A percentile compares a stretch with the other conserved stretches of the same genome.
Conservation (phyloP, 2,888 invertebrate genomes). For the Odontothrips loti region DNA sequence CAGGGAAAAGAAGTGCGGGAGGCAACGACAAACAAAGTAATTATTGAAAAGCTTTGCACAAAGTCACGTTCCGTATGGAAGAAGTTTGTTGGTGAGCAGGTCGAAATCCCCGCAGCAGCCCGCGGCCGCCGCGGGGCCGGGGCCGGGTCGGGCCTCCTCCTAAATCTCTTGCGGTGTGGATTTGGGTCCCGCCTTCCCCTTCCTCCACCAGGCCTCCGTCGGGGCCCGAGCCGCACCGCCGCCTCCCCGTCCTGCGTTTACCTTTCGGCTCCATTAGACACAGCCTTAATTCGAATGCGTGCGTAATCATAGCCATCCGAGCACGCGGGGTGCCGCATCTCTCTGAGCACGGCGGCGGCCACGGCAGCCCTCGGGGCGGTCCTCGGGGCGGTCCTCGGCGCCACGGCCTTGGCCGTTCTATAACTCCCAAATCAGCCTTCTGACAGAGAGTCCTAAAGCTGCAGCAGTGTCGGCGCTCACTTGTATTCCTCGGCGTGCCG, state of each 20-base stretch:
- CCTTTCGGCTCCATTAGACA: conserved; percentile 16
- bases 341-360: background rate
- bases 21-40: background rate
- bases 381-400: background rate
- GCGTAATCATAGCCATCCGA: background rate
- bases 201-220: background rate
- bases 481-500: background rate
- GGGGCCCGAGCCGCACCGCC: background rate
- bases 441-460: background rate
- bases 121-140: background rate
- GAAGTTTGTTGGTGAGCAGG: background rate
- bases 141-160: background rate
- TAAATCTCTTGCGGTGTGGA: background rate
- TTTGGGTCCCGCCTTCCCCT: background rate
- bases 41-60: background rate
- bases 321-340: background rate
- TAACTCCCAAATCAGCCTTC: background rate
- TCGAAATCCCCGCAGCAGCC: background rate
- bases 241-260: background rate
- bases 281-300: conserved; percentile 11
- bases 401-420: background rate
- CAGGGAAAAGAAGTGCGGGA: too few species aligned
- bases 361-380: background rate
- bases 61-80: conserved; percentile 6
- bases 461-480: background rate